phyloP scores from a whole-genome alignment of 2,888 invertebrate species.

The Melikaiella ostensackeni region DNA sequence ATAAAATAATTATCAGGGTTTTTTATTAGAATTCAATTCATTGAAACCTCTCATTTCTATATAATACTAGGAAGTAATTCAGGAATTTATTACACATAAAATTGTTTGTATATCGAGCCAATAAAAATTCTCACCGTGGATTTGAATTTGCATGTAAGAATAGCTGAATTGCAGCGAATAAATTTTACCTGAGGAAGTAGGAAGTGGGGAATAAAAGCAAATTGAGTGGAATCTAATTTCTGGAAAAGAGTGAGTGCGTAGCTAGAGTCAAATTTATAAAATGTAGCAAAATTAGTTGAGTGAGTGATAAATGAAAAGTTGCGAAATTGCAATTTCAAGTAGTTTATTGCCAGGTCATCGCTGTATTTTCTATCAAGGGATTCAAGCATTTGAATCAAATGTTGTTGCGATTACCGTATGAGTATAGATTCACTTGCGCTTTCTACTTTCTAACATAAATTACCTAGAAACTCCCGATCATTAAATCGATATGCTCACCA shows the following conservation, averaged over 20 bases:
- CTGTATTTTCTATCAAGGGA: not conserved
- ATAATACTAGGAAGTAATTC: not conserved
- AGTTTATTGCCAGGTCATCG: constrained; percentile 18
- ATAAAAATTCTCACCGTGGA: not conserved
- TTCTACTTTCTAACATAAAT: constrained; percentile 57
- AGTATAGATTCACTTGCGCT: constrained; percentile 48
- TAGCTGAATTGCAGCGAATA: not conserved
- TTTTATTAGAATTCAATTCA: not conserved
- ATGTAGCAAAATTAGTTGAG: not conserved
- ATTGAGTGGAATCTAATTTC: not conserved
- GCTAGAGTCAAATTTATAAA: not conserved
- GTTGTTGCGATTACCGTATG: constrained; percentile 35
- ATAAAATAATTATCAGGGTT: not conserved
- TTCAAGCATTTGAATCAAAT: constrained; percentile 24
- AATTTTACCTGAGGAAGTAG: constrained; percentile 1
- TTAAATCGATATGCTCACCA: constrained; percentile 31
- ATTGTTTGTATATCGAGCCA: not conserved
- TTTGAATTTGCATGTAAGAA: not conserved
- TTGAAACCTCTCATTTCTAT: not conserved
- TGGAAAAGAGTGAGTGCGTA: not conserved
- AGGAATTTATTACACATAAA: not conserved
- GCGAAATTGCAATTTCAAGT: constrained; percentile 22
- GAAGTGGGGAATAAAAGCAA: constrained; percentile 18
- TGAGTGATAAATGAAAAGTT: not conserved
- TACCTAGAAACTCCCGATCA: constrained; percentile 44